A percentile compares a stretch with the other conserved stretches of the same genome.
Conservation (phyloP, 2,113 vertebrate species). For the Equus quagga region DNA sequence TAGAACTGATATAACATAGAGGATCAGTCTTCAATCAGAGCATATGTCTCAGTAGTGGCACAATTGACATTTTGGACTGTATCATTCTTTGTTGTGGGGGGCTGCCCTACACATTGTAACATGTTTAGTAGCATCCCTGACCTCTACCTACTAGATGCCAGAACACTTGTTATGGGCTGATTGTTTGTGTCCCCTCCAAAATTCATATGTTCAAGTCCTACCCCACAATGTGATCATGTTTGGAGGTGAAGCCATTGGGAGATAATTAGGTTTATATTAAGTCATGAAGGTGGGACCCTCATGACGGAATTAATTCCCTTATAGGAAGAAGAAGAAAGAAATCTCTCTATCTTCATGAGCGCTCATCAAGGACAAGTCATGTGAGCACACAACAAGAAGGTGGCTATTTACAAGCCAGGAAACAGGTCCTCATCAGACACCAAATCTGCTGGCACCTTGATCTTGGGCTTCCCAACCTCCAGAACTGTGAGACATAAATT, state of each 20-base stretch:
- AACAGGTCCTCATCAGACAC: too few relatives aligned
- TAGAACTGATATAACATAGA: neutral
- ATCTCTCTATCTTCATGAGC: neutral
- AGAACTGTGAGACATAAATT: too few relatives aligned
- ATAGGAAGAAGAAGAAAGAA: neutral
- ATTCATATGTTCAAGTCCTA: neutral
- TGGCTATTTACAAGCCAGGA: neutral
- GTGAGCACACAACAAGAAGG: neutral
- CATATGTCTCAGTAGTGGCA: neutral
- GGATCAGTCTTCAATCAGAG: neutral
- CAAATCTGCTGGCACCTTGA: too few relatives aligned
- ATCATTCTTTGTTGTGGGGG: too few relatives aligned
- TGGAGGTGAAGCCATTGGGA: neutral
- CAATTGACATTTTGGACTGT: neutral
- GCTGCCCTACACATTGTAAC: neutral
- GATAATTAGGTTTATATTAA: neutral
- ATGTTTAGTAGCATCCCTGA: neutral
- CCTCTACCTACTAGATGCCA: neutral
- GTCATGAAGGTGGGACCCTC: neutral
- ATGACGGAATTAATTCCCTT: neutral
- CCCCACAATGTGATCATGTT: neutral
- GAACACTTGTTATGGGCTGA: neutral
- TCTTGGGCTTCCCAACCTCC: too few relatives aligned
- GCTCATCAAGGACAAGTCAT: neutral
- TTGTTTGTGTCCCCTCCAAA: neutral